Evolutionary conservation across 2,797 vertebrate species (phyloP).

Genomic region (Hydrocynus forskahlii): DNA sequence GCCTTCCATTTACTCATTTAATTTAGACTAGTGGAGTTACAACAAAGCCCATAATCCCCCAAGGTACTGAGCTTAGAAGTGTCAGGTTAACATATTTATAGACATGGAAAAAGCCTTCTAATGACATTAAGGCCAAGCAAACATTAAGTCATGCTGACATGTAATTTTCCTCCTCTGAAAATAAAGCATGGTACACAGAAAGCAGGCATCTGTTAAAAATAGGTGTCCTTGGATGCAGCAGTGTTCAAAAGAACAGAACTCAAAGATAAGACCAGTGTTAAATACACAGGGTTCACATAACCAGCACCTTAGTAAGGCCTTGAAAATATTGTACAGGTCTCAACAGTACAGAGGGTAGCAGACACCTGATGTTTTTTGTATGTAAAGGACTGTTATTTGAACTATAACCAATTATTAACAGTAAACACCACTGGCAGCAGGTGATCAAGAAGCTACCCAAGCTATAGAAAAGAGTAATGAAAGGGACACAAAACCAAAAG

Average conservation of each 20-base stretch:
- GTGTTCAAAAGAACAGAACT: not conserved
- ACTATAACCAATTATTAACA: not conserved
- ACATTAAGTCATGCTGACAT: conserved; percentile 19
- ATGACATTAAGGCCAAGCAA: not conserved
- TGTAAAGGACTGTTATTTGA: not conserved
- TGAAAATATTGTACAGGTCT: not conserved
- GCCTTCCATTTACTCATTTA: not conserved
- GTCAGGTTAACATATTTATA: conserved; percentile 4
- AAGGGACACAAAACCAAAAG: not conserved
- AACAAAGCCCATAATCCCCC: not conserved
- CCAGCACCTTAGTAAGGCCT: not conserved
- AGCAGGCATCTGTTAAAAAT: not conserved
- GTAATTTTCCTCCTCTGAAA: conserved; percentile 8
- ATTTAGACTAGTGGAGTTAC: not conserved
- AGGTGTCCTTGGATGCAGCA: conserved; percentile 29
- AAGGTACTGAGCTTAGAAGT: not conserved
- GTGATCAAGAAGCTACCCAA: not conserved
- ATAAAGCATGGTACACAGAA: conserved; percentile 3
- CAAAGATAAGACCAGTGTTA: conserved; percentile 14
- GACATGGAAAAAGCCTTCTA: not conserved
- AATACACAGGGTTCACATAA: not conserved
- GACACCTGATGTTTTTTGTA: not conserved
- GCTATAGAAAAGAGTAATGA: no score
- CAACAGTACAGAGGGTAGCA: not conserved
- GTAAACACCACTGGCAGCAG: not conserved